These are phyloP conservation scores for Anoura caudifer DNA, from an alignment of 2,113 vertebrate genomes.

Conservation along the genomic window DNA sequence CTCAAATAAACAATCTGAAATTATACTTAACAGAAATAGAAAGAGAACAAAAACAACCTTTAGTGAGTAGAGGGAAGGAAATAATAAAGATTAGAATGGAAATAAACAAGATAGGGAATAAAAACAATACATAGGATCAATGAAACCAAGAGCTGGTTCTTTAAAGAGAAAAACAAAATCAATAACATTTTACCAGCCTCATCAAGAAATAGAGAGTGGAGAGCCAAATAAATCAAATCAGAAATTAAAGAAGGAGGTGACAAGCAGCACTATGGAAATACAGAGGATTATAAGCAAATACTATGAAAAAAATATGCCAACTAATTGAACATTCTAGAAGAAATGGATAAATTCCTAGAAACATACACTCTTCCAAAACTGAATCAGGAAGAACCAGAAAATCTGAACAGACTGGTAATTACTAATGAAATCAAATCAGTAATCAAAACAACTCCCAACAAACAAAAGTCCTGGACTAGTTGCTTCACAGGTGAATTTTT, in stretches of 20 bases:
- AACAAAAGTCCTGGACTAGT: background rate
- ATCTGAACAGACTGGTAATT: background rate
- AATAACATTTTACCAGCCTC: background rate
- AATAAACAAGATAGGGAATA: background rate
- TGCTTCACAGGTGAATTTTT: background rate
- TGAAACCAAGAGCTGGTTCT: background rate
- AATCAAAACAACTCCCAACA: background rate
- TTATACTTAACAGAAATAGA: background rate
- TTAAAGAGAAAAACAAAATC: background rate
- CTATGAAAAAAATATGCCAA: background rate
- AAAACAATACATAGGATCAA: background rate
- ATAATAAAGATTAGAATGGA: background rate
- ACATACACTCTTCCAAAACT: background rate
- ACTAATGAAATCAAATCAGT: background rate
- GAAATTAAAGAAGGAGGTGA: no score
- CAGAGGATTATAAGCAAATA: background rate
- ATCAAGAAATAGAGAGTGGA: no score
- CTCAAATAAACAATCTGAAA: background rate
- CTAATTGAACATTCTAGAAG: background rate
- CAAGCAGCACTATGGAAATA: background rate
- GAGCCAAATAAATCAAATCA: no score
- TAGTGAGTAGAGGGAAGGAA: background rate
- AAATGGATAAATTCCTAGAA: background rate
- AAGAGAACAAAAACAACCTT: background rate
- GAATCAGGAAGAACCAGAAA: background rate